Evolutionary conservation across 2,797 vertebrate species (phyloP).

Genomic region (Graptemys geographica): DNA sequence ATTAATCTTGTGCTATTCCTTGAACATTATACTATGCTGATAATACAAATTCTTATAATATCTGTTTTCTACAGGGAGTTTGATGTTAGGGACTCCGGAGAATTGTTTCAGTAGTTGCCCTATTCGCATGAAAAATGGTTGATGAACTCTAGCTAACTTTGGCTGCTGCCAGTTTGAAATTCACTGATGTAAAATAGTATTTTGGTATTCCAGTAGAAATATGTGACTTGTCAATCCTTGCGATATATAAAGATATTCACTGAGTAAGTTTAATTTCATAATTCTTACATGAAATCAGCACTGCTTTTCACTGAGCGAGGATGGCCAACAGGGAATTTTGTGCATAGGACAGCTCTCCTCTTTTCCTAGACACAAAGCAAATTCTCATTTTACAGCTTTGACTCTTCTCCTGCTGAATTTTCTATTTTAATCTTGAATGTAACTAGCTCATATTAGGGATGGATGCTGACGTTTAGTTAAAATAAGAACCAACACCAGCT

Average conservation of each 20-base stretch:
- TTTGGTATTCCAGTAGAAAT: not conserved
- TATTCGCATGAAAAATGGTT: not conserved
- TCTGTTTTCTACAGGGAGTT: not conserved
- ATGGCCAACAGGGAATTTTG: not conserved
- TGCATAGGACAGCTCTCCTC: not conserved
- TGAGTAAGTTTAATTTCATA: not conserved
- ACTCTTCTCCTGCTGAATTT: not conserved
- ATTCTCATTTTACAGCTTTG: not conserved
- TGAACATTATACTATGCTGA: not conserved
- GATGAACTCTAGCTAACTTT: not conserved
- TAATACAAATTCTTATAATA: not conserved
- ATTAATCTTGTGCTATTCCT: not conserved
- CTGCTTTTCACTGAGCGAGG: not conserved
- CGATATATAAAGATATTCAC: not conserved
- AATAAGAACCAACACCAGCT: not conserved
- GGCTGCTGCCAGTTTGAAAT: not conserved
- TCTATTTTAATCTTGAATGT: not conserved
- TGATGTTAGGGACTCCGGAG: not conserved
- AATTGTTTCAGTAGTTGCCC: conserved; percentile 10
- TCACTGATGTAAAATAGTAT: conserved; percentile 17
- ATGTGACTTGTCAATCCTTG: not conserved
- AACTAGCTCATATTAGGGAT: not conserved
- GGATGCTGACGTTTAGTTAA: not conserved
- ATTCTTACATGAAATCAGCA: not conserved
- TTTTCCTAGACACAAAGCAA: fast-evolving